A percentile compares a stretch with the other conserved stretches of the same genome.
phyloP scores from a whole-genome alignment of 2,888 invertebrate genomes.

The Campoplex nolae region DNA sequence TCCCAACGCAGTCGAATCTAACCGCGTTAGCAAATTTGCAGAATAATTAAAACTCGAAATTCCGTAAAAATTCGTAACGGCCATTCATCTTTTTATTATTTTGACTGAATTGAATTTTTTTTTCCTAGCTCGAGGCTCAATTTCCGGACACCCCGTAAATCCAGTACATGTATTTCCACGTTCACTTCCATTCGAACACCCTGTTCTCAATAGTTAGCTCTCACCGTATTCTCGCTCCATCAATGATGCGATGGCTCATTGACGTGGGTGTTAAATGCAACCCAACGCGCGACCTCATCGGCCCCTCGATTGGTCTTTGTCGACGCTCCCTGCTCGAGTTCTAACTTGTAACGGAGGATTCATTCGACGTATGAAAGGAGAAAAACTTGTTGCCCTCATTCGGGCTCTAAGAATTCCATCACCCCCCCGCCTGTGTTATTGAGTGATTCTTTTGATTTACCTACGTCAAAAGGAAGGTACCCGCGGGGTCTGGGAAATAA shows the following conservation, averaged over 20 bases:
- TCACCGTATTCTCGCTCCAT: slow-evolving; percentile 65
- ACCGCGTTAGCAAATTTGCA: too few species aligned
- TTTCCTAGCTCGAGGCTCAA: background rate
- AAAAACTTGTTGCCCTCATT: background rate
- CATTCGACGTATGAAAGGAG: background rate
- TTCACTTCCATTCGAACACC: slow-evolving; percentile 39
- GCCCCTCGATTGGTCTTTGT: slow-evolving; percentile 19
- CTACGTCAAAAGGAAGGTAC: background rate
- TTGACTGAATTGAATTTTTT: background rate
- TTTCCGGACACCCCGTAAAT: background rate
- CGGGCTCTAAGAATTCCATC: background rate
- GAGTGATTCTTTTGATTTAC: background rate
- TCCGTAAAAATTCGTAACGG: background rate
- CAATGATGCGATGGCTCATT: slow-evolving; percentile 64
- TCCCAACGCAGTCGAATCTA: background rate
- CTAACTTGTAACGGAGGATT: background rate
- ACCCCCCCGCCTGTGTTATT: background rate
- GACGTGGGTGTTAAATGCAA: slow-evolving; percentile 28
- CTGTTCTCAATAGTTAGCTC: slow-evolving; percentile 52
- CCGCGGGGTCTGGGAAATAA: slow-evolving; percentile 52
- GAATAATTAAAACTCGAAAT: background rate
- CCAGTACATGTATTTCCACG: slow-evolving; percentile 5
- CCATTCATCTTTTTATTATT: background rate
- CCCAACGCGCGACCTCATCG: slow-evolving; percentile 13
- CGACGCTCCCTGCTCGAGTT: background rate